A percentile compares a stretch with the other conserved stretches of the same genome.
phyloP scores from a whole-genome alignment of 1,140 invertebrate genomes.

The Brachionus asplanchnoidis region DNA sequence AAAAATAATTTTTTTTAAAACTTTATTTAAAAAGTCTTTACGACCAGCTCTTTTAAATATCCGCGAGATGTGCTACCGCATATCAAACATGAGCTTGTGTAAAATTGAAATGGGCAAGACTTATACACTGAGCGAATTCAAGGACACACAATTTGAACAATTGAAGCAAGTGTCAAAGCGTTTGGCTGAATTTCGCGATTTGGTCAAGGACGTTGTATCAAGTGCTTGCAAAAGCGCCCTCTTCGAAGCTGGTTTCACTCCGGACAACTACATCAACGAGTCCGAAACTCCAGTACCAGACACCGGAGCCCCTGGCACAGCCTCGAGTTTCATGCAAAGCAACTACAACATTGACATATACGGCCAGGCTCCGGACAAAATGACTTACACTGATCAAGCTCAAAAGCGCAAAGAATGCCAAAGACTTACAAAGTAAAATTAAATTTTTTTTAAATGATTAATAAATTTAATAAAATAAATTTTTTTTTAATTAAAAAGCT shows the following conservation, averaged over 20 bases:
- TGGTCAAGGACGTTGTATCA: slow-evolving; percentile 64
- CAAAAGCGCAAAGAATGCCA: slow-evolving; percentile 71
- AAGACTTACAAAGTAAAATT: slow-evolving; percentile 64
- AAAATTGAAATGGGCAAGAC: slow-evolving; percentile 56
- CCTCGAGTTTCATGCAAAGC: slow-evolving; percentile 34
- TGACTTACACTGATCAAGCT: slow-evolving; percentile 75
- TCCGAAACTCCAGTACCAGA: slow-evolving; percentile 45
- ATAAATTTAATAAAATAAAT: neutral
- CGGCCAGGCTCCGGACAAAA: slow-evolving; percentile 60
- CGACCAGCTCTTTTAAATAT: slow-evolving; percentile 67
- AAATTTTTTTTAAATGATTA: neutral
- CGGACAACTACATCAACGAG: slow-evolving; percentile 62
- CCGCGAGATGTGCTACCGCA: slow-evolving; percentile 65
- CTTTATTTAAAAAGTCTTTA: slow-evolving; percentile 57
- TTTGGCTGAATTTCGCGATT: slow-evolving; percentile 62
- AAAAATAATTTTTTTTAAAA: neutral
- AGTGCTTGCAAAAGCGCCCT: slow-evolving; percentile 69
- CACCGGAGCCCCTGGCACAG: neutral
- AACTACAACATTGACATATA: slow-evolving; percentile 55
- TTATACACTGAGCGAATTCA: slow-evolving; percentile 60
- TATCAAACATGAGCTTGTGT: slow-evolving; percentile 57
- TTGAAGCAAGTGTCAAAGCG: slow-evolving; percentile 59
- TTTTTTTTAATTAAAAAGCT: slow-evolving; percentile 58
- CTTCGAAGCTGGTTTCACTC: slow-evolving; percentile 67
- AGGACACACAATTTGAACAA: slow-evolving; percentile 2